phyloP scores from a whole-genome alignment of 2,888 invertebrate species.

The Gryllus longicercus region DNA sequence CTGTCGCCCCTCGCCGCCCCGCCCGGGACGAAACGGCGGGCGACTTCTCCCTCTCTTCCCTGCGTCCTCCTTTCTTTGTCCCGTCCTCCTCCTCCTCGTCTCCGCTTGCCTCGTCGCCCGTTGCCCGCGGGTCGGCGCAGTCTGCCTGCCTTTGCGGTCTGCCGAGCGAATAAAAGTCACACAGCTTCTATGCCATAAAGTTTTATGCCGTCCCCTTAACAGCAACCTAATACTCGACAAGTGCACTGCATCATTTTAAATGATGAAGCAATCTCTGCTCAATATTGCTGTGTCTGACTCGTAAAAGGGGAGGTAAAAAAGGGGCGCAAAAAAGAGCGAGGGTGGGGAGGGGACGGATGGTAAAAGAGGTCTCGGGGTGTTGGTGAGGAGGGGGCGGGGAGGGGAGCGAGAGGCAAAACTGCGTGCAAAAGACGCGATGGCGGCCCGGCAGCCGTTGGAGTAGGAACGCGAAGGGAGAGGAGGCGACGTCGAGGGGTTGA shows the following conservation, averaged over 20 bases:
- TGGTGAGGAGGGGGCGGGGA: neutral
- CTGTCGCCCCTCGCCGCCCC: too few species aligned
- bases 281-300: constrained; percentile 25
- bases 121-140: constrained; percentile 43
- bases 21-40: too few species aligned
- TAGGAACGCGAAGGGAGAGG: neutral
- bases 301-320: constrained; percentile 4
- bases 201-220: constrained; percentile 25
- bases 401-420: neutral
- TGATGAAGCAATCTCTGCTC: constrained; percentile 26
- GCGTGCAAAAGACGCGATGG: constrained; percentile 7
- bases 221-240: constrained; percentile 26
- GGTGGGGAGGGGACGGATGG: neutral
- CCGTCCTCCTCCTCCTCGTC: neutral
- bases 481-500: neutral
- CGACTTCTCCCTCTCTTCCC: neutral
- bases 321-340: neutral
- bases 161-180: constrained; percentile 21
- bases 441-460: neutral
- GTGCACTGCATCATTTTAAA: constrained; percentile 26
- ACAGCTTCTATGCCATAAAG: constrained; percentile 19
- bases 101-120: constrained; percentile 54
- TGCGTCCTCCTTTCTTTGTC: neutral
- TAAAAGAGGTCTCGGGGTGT: neutral
- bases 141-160: neutral